These are phyloP conservation scores for Drosophila recens DNA, from an alignment of 2,888 invertebrate species.

Conservation along the genomic window DNA sequence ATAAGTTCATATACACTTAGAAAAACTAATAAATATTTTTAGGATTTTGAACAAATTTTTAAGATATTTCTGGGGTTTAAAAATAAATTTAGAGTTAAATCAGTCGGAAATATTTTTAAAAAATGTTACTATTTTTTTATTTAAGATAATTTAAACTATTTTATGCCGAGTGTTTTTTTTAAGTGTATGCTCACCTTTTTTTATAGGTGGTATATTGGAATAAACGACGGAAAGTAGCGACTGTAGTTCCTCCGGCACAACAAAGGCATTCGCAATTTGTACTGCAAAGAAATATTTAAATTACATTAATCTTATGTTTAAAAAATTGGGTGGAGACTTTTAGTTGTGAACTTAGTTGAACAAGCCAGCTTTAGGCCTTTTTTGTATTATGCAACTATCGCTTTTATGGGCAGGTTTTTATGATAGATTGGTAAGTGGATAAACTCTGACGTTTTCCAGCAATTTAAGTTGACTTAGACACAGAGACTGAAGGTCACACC, in stretches of 20 bases:
- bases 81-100: too few species aligned
- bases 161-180: too few species aligned
- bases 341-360: neutral
- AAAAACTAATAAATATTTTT: too few species aligned
- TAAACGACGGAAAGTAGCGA: conserved; percentile 92
- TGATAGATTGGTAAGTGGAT: conserved; percentile 22
- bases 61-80: too few species aligned
- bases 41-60: too few species aligned
- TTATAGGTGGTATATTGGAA: conserved; percentile 93
- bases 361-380: conserved; percentile 17
- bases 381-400: conserved; percentile 33
- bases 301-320: conserved; percentile 8
- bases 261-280: conserved; percentile 86
- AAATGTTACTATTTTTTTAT: too few species aligned
- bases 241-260: conserved; percentile 93
- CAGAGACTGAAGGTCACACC: conserved; percentile 25
- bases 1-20: too few species aligned
- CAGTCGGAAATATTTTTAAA: too few species aligned
- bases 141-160: too few species aligned
- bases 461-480: conserved; percentile 16
- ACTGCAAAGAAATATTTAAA: conserved; percentile 45
- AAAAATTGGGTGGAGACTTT: neutral
- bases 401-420: conserved; percentile 28
- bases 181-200: conserved; percentile 89
- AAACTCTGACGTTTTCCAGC: conserved; percentile 22